These are phyloP conservation scores for Xenopus petersii DNA, from an alignment of 2,797 vertebrate genomes.

Conservation along the genomic window DNA sequence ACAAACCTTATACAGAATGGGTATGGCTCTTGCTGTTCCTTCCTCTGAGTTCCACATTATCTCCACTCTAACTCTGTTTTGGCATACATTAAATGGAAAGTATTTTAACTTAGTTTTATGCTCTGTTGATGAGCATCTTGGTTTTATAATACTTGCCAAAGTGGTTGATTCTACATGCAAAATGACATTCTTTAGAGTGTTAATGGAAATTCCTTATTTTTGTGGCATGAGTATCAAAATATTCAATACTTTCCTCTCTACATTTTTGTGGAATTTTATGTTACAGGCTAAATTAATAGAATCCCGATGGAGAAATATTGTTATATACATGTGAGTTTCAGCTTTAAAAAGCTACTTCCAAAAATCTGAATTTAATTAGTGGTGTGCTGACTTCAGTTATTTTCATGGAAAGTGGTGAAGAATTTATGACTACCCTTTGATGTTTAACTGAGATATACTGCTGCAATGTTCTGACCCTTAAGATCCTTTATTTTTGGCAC, in stretches of 20 bases:
- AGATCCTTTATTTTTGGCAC: slow-evolving; percentile 15
- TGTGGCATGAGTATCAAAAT: background rate
- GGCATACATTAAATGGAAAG: too few species aligned
- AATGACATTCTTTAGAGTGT: too few species aligned
- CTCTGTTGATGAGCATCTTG: too few species aligned
- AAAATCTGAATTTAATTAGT: slow-evolving; percentile 75
- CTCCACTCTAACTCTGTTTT: too few species aligned
- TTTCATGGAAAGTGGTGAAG: slow-evolving; percentile 67
- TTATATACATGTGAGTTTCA: slow-evolving; percentile 46
- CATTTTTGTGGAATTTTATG: slow-evolving; percentile 1
- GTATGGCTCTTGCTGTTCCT: too few species aligned
- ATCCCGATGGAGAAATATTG: background rate
- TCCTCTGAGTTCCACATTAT: too few species aligned
- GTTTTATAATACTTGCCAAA: background rate
- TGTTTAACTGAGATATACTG: slow-evolving; percentile 50
- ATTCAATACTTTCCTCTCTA: too few species aligned
- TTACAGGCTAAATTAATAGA: background rate
- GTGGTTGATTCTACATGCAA: background rate
- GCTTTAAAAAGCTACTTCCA: slow-evolving; percentile 47
- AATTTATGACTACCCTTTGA: slow-evolving; percentile 64
- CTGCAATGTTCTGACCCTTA: slow-evolving; percentile 45
- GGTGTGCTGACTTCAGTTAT: slow-evolving; percentile 68
- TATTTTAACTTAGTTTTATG: too few species aligned
- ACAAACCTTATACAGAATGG: too few species aligned
- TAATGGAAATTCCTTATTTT: background rate